Evolutionary conservation across 2,113 vertebrate genomes (phyloP), one percentile per base, ranked within the genome.

Genomic region (Butastur rufipennis): DNA sequence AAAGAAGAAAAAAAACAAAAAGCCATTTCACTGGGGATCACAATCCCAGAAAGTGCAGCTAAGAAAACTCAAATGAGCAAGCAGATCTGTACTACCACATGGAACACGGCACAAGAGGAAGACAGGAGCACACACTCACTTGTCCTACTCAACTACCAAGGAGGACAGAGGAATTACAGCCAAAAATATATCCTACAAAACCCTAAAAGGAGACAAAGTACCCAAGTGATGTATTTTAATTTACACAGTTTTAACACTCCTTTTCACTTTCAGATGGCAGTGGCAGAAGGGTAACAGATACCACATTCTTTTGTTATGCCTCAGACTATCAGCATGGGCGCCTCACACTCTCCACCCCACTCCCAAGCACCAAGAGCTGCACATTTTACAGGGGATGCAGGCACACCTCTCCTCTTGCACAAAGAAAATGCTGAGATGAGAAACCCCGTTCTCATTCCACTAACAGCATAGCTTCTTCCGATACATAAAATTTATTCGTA

Each of bases 31-130:
- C 81, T 58, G 31, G 42, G 34, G 73, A 53, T n/a, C 67, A 15
- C 0, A 7, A 81, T 20, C 38, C 77, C 84, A 93, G 38, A 87
- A 94, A 47, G 58, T 66, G 42, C 81, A 89, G 36, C 63, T 59
- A 58, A 48, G 63, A 86, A 55, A 70, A 75, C 48, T 48, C 32
- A 95, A 84, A 61, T 61, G 91, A 93, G 73, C 91, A 95, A 91
- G 62, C 17, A 95, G 67, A 91, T 88, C 88, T 81, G 83, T 61
- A 12, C 32, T 25, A 8, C 91, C 84, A 85, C 40, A 85, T 72
- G 94, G 88, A 71, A 66, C 4, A 6, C 0, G 1, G 63, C 52
- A 40, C 2, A 0, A 62, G 29, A 27, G 50, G 43, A 67, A 22
- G 68, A 62, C 45, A 36, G 42, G 67, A 71, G 38, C 19, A 43